Conservation (phyloP, 2,888 invertebrate genomes). For the Blomia tropicalis region DNA sequence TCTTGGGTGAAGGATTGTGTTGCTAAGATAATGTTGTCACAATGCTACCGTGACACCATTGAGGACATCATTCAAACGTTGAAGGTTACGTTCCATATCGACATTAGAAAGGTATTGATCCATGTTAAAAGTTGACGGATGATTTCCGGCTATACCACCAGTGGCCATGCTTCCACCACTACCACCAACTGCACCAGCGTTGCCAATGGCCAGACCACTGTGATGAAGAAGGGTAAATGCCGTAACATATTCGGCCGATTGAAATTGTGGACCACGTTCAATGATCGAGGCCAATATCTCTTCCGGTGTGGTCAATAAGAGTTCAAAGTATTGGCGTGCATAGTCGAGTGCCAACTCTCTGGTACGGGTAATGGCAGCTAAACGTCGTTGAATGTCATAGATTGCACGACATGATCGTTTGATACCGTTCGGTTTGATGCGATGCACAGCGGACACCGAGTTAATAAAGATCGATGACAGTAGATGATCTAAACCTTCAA, state of each 20-base stretch:
- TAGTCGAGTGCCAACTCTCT: constrained; percentile 69
- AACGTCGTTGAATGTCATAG: constrained; percentile 62
- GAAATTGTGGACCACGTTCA: constrained; percentile 72
- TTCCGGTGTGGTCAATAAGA: constrained; percentile 64
- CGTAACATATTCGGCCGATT: constrained; percentile 69
- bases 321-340: constrained; percentile 70
- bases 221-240: constrained; percentile 39
- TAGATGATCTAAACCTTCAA: constrained; percentile 71
- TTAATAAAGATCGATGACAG: constrained; percentile 63
- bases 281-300: constrained; percentile 65
- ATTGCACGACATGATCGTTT: constrained; percentile 72
- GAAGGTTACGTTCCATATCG: too few relatives aligned
- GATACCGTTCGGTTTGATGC: constrained; percentile 62
- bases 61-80: too few relatives aligned
- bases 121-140: too few relatives aligned
- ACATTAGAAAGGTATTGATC: too few relatives aligned
- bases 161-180: neutral
- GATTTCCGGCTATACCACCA: too few relatives aligned
- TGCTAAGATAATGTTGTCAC: too few relatives aligned
- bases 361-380: constrained; percentile 60
- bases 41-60: too few relatives aligned
- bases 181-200: neutral
- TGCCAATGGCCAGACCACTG: constrained; percentile 16
- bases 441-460: constrained; percentile 57
- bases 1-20: too few relatives aligned